phyloP scores from a whole-genome alignment of 2,888 invertebrate genomes.

The Tuberolachnus salignus region DNA sequence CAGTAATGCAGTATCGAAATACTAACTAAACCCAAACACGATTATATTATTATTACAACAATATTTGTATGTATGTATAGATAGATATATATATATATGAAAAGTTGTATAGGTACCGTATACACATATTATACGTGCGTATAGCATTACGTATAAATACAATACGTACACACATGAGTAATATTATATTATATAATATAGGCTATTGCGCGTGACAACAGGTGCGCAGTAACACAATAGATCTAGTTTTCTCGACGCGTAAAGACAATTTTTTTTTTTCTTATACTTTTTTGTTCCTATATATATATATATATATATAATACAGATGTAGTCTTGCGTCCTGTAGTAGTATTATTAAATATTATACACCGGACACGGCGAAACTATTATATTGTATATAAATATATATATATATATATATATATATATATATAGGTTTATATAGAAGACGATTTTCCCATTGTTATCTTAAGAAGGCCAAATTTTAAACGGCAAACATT shows the following conservation, averaged over 20 bases:
- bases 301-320: not conserved
- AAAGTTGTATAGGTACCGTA: not conserved
- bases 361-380: not conserved
- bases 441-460: too few relatives aligned
- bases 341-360: not conserved
- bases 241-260: constrained; percentile 14
- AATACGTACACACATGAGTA: not conserved
- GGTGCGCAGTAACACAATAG: not conserved
- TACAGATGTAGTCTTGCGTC: not conserved
- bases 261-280: not conserved
- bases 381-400: too few relatives aligned
- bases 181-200: constrained; percentile 3
- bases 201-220: constrained; percentile 14
- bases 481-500: too few relatives aligned
- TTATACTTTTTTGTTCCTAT: not conserved
- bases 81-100: not conserved
- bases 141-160: too few relatives aligned
- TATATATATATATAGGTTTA: too few relatives aligned
- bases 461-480: too few relatives aligned
- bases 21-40: not conserved
- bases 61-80: not conserved
- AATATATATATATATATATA: not conserved
- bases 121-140: too few relatives aligned
- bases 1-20: constrained; percentile 5
- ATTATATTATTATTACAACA: not conserved